A percentile compares a stretch with the other conserved stretches of the same genome.
Evolutionary conservation across 2,888 invertebrate genomes (phyloP).

Genomic region (Heteromurus nitidus): DNA sequence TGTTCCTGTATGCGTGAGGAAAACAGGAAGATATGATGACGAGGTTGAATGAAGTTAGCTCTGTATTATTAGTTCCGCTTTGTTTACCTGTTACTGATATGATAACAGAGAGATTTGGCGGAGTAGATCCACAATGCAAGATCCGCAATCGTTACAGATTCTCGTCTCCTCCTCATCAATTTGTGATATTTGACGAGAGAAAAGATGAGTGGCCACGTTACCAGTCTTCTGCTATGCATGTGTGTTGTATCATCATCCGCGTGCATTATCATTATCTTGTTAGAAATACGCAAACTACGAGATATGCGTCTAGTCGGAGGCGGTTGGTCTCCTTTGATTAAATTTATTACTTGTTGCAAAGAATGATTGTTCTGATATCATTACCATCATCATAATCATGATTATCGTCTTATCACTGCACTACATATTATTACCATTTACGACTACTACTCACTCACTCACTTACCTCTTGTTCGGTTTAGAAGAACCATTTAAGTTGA

Average conservation of each 20-base stretch:
- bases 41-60: no score
- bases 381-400: conserved; percentile 33
- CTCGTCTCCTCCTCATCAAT: background rate
- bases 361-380: conserved; percentile 58
- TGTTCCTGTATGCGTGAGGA: no score
- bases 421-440: conserved; percentile 10
- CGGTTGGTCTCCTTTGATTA: conserved; percentile 53
- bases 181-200: conserved; percentile 23
- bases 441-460: background rate
- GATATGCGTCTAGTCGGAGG: background rate
- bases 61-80: conserved; percentile 46
- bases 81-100: background rate
- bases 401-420: conserved; percentile 22
- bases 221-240: background rate
- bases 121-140: background rate
- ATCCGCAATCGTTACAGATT: conserved; percentile 2
- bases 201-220: conserved; percentile 39
- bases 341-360: conserved; percentile 60
- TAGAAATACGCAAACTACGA: conserved; percentile 14
- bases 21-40: no score
- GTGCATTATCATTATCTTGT: conserved; percentile 42
- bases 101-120: background rate
- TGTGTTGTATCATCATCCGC: no score
- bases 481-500: no score
- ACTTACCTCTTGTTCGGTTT: no score